These are phyloP conservation scores for Nomada goodeniana DNA, from an alignment of 2,888 invertebrate species.

Conservation along the genomic window DNA sequence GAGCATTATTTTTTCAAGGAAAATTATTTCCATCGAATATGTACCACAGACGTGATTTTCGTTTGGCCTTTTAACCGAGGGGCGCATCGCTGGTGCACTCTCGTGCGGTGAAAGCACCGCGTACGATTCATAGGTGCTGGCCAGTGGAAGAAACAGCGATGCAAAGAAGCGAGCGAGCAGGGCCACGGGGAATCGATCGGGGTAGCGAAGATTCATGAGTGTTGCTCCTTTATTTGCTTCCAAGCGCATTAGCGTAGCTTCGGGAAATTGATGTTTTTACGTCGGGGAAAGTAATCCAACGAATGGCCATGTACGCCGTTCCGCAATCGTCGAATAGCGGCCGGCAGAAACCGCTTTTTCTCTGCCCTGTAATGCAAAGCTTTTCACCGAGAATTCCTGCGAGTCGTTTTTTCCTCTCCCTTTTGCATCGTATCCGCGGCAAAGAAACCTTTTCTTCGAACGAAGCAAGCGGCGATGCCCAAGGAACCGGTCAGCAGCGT, in stretches of 20 bases:
- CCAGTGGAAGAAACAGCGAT: neutral
- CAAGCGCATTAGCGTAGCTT: constrained; percentile 56
- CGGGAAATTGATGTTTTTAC: constrained; percentile 61
- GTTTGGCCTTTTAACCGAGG: no score
- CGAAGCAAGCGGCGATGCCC: constrained; percentile 46
- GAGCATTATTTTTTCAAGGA: no score
- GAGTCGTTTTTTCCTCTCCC: constrained; percentile 36
- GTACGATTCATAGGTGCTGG: no score
- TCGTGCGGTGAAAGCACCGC: no score
- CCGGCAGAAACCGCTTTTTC: constrained; percentile 55
- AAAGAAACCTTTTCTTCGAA: constrained; percentile 52
- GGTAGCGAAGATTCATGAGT: constrained; percentile 37
- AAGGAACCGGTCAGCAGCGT: constrained; percentile 9
- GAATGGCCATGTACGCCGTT: constrained; percentile 48
- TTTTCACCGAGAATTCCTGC: constrained; percentile 53
- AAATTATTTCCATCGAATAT: no score
- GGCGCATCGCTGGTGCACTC: no score
- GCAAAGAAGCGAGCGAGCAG: neutral
- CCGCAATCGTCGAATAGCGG: constrained; percentile 42
- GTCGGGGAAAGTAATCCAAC: constrained; percentile 55
- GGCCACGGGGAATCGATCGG: constrained; percentile 43
- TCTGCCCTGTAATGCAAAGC: constrained; percentile 49
- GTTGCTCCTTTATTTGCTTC: constrained; percentile 46
- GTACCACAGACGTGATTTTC: no score
- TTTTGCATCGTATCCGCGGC: constrained; percentile 36